Conservation (phyloP, 2,888 invertebrate genomes). For the Acanthoscelides obtectus region DNA sequence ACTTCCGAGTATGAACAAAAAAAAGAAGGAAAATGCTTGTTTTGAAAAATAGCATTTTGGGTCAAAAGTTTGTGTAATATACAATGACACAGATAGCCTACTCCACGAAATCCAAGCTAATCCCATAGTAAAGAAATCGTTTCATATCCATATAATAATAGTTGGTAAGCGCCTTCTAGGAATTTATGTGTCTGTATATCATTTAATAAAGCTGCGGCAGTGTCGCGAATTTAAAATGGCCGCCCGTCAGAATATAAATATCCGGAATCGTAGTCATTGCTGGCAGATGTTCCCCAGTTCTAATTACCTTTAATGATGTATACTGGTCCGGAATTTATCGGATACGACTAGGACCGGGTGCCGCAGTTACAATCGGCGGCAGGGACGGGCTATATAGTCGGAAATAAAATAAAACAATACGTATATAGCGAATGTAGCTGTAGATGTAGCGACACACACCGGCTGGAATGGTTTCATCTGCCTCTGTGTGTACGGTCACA, state of each 20-base stretch:
- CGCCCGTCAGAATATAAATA: constrained; percentile 8
- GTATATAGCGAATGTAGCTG: neutral
- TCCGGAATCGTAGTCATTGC: constrained; percentile 22
- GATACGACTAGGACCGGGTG: constrained; percentile 15
- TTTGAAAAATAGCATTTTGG: too few species aligned
- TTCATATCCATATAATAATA: neutral
- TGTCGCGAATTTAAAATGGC: neutral
- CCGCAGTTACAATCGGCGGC: constrained; percentile 7
- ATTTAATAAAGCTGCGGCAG: neutral
- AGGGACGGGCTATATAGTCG: neutral
- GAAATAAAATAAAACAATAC: constrained; percentile 34
- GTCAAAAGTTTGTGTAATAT: neutral
- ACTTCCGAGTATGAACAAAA: too few species aligned
- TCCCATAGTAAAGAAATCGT: neutral
- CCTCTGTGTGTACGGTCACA: constrained; percentile 25
- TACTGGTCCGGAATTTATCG: constrained; percentile 33
- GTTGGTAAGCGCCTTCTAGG: neutral
- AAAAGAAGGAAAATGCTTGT: too few species aligned
- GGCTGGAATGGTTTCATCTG: constrained; percentile 20
- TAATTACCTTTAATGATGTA: constrained; percentile 41
- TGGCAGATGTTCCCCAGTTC: constrained; percentile 32
- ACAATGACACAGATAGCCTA: neutral
- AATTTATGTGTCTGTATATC: neutral
- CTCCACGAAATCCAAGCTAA: neutral
- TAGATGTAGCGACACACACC: neutral